Percentiles rank a stretch among this genome's conserved stretches.
Evolutionary conservation across 2,888 invertebrate genomes (phyloP).

Genomic region (Agrenia bidenticulata): DNA sequence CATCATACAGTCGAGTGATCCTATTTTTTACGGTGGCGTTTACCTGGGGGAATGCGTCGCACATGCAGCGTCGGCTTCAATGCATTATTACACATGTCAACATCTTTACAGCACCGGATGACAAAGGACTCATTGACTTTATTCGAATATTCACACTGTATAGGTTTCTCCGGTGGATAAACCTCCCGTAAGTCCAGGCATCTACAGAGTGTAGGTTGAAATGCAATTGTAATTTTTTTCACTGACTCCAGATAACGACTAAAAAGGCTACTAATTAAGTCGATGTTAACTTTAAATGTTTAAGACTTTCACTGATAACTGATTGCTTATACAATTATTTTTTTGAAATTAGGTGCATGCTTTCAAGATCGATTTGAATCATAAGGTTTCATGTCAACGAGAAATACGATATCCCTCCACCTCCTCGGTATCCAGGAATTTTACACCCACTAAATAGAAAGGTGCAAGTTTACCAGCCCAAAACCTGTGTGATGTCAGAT

Average conservation of each 20-base stretch:
- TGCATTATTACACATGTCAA: slow-evolving; percentile 72
- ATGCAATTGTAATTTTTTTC: neutral
- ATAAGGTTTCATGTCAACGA: slow-evolving; percentile 10
- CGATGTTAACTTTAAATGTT: too few species aligned
- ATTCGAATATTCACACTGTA: slow-evolving; percentile 76
- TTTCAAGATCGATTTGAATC: too few species aligned
- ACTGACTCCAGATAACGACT: too few species aligned
- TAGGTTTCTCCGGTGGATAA: slow-evolving; percentile 76
- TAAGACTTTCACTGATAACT: too few species aligned
- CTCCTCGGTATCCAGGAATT: neutral
- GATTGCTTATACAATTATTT: too few species aligned
- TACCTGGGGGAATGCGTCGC: slow-evolving; percentile 46
- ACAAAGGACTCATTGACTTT: slow-evolving; percentile 73
- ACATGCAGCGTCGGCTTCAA: slow-evolving; percentile 68
- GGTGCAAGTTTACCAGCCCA: too few species aligned
- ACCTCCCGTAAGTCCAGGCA: slow-evolving; percentile 73
- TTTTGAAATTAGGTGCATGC: too few species aligned
- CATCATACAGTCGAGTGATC: too few species aligned
- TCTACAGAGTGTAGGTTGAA: slow-evolving; percentile 58
- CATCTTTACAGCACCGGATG: slow-evolving; percentile 78
- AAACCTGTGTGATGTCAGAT: too few species aligned
- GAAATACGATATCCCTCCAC: slow-evolving; percentile 34
- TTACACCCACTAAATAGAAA: too few species aligned
- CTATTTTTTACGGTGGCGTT: neutral
- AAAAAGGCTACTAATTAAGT: too few species aligned